Evolutionary conservation across 2,888 invertebrate species (phyloP), one percentile per base, ranked within the genome.

Genomic region (Parochlus steinenii): DNA sequence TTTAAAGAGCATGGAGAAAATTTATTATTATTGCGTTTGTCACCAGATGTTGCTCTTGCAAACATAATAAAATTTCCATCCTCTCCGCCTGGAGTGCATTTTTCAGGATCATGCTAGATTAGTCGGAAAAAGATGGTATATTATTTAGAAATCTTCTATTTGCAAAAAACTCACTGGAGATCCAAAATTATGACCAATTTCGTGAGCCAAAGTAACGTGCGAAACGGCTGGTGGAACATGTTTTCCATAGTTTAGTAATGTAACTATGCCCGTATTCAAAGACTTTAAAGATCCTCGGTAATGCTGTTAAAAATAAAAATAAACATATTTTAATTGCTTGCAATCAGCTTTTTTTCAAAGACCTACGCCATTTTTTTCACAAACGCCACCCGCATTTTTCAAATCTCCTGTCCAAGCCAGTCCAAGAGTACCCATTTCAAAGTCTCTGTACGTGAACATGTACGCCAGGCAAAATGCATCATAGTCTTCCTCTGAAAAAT

Each of bases 11-110:
- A 97, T 1, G 82, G 80, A 0, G 90, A 92, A 62, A 98, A 98
- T 53, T 86, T 80, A 62, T 93, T 93, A 63, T 98, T 98, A 65
- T 98, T 97, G 56, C 78, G 80, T 52, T 92, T 83, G 62, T 97
- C 95, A 26, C 98, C 97, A 48, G 92, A 92, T 36, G 97, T 98
- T 22, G 97, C 97, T 43, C 95, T 75, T 15, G 95, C 92, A 62
- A 95, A 98, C 98, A 98, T 98, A 52, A 98, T 97, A 63, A 81
- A 98, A 67, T 98, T 98, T 27, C 98, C 98, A 56, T 87, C 87
- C 53, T 89, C 86, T 12, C 83, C 92, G 38, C 90, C 92, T 4
- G 93, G 93, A 1, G 92, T 87, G 60, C 81, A 93, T 51, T 74
- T 75, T 60, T 89, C 89, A 1, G 89, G 89, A 63, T 95, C 93